Evolutionary conservation across 64 coral and sea anemone genomes (phyloP), one percentile per base, ranked within the genome.

Genomic region (Anthopleura sola): DNA sequence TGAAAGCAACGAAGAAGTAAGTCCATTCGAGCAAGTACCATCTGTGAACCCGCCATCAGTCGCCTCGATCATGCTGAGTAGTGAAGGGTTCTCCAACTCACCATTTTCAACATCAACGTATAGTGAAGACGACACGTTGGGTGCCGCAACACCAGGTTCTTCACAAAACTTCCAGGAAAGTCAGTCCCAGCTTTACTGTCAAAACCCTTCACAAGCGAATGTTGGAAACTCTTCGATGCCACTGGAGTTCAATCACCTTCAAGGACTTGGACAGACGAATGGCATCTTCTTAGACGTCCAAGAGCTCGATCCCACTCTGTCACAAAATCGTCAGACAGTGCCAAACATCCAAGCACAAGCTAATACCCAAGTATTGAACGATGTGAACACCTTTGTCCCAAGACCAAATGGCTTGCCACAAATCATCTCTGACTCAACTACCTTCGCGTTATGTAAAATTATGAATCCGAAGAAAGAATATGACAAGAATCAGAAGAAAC

Each of bases 401-500:
- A 71, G 66, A 34, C 28, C 66, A 2, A 36, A 36, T 17, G 10
- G 10, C 0, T 15, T 10, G 1, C 34, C 66, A 32, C 66, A 32
- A 29, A 71, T 71, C 10, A 71, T 10, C 28, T 71, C 26, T 31
- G 83, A 37, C 0, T 16, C 16, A 5, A 64, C 71, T 26, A 15
- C 33, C 15, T 20, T 80, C n/a, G 89, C 89, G 7, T 50, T 16
- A 23, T 84, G 82, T 37, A 55, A 81, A 29, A 60, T 91, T 12
- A n/a, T 80, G 50, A 91, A 91, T 50, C 89, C 89, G 21, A 86
- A 28, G 36, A 36, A 21, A 31, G 89, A 91, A 8, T 91, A 91
- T 37, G 84, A 91, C 84, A 91, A 91, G 40, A 53, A 86, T 50
- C 89, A 91, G 34, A 91, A 68, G 32, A 91, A 91, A 46, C 28